Evolutionary conservation across 2,797 vertebrate genomes (phyloP).

Genomic region (Xiphophorus birchmanni): DNA sequence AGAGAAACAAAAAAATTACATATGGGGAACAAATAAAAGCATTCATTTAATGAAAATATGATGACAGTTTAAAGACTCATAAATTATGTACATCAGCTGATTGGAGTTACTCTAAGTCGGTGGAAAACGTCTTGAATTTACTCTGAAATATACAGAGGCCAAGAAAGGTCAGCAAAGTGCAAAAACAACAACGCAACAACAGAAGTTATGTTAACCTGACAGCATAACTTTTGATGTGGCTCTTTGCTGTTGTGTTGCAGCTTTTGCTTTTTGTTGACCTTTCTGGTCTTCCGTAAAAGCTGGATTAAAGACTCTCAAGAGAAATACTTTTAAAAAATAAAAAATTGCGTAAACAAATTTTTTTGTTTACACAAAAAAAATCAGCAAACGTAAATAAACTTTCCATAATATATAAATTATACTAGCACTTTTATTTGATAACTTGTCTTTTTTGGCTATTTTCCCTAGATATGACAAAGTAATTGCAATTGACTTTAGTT

Average conservation of each 20-base stretch:
- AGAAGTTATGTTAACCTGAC: too few relatives aligned
- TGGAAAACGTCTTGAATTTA: neutral
- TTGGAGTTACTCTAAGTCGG: neutral
- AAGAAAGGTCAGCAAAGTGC: too few relatives aligned
- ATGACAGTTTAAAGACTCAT: neutral
- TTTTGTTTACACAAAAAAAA: neutral
- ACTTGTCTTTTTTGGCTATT: neutral
- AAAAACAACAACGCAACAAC: neutral
- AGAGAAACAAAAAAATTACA: neutral
- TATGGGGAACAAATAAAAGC: neutral
- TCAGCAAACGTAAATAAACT: neutral
- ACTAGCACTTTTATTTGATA: neutral
- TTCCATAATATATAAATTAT: neutral
- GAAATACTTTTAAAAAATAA: neutral
- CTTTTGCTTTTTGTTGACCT: too few relatives aligned
- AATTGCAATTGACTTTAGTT: neutral
- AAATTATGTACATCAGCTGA: neutral
- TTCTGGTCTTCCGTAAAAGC: neutral
- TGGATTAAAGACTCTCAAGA: neutral
- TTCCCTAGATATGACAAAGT: neutral
- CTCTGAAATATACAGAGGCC: neutral
- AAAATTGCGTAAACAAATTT: neutral
- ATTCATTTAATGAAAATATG: neutral
- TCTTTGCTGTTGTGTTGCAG: too few relatives aligned
- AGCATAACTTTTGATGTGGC: too few relatives aligned